These are phyloP conservation scores for Pollenia amentaria DNA, from an alignment of 2,888 invertebrate species.

Conservation along the genomic window DNA sequence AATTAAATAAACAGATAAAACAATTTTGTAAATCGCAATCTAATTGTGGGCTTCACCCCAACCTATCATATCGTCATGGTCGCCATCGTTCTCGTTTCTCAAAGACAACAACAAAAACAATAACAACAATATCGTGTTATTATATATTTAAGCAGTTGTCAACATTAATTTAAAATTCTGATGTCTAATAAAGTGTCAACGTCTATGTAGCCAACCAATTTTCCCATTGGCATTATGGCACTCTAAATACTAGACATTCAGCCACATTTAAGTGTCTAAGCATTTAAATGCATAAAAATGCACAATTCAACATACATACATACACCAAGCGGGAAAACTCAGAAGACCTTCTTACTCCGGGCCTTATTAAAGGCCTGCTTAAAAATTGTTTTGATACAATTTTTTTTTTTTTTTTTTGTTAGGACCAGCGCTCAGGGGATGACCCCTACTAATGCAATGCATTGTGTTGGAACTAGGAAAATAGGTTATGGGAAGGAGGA, in stretches of 20 bases:
- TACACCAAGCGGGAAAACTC: too few species aligned
- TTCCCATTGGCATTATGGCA: constrained; percentile 38
- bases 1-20: not conserved
- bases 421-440: too few species aligned
- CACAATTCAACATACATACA: not conserved
- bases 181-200: constrained; percentile 72
- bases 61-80: not conserved
- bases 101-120: not conserved
- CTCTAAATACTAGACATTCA: constrained; percentile 28
- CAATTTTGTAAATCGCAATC: constrained; percentile 16
- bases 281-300: constrained; percentile 6
- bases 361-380: too few species aligned
- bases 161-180: constrained; percentile 72
- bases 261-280: constrained; percentile 34
- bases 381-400: too few species aligned
- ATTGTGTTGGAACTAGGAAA: too few species aligned
- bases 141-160: constrained; percentile 66
- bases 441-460: too few species aligned
- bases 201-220: constrained; percentile 42
- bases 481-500: too few species aligned
- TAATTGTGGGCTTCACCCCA: not conserved
- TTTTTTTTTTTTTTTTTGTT: too few species aligned
- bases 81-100: not conserved
- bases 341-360: too few species aligned
- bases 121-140: not conserved